Evolutionary conservation across 92 coral and sea anemone species (phyloP).

Genomic region (Zoanthus sansibaricus): DNA sequence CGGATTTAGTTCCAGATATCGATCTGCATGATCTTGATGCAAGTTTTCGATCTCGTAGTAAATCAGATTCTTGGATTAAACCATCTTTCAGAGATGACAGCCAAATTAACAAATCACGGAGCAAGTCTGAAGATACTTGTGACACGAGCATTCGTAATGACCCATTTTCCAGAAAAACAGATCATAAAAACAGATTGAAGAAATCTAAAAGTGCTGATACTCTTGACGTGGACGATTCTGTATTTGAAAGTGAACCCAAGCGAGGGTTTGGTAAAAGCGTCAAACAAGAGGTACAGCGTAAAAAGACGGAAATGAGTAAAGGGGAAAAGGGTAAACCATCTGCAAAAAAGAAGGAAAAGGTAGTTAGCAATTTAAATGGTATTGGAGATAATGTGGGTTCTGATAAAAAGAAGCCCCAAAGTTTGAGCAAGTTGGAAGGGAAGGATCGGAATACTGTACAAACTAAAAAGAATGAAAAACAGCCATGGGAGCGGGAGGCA

Average conservation of each 20-base stretch:
- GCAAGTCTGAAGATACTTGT: constrained; percentile 49
- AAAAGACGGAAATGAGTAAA: constrained; percentile 3
- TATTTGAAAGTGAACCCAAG: constrained; percentile 14
- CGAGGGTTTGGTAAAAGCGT: constrained; percentile 48
- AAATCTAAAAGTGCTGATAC: constrained; percentile 82
- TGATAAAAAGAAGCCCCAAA: constrained; percentile 1
- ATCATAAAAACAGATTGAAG: constrained; percentile 46
- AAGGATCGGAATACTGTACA: background rate
- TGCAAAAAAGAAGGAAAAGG: constrained; percentile 11
- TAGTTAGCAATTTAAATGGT: background rate
- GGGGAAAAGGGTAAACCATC: background rate
- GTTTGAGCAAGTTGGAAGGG: background rate
- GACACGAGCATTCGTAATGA: constrained; percentile 68
- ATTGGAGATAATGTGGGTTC: background rate
- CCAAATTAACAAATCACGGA: constrained; percentile 58
- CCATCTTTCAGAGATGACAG: constrained; percentile 46
- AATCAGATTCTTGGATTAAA: constrained; percentile 83
- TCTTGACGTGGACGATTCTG: constrained; percentile 46
- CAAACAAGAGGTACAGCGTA: constrained; percentile 24
- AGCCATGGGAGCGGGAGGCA: constrained; percentile 26
- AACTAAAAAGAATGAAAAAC: constrained; percentile 4
- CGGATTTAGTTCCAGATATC: constrained; percentile 82
- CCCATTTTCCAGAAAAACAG: constrained; percentile 58
- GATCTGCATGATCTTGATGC: constrained; percentile 51
- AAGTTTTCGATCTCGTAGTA: constrained; percentile 69